These are phyloP conservation scores for Aethina tumida DNA, from an alignment of 1,140 invertebrate genomes.

Conservation along the genomic window DNA sequence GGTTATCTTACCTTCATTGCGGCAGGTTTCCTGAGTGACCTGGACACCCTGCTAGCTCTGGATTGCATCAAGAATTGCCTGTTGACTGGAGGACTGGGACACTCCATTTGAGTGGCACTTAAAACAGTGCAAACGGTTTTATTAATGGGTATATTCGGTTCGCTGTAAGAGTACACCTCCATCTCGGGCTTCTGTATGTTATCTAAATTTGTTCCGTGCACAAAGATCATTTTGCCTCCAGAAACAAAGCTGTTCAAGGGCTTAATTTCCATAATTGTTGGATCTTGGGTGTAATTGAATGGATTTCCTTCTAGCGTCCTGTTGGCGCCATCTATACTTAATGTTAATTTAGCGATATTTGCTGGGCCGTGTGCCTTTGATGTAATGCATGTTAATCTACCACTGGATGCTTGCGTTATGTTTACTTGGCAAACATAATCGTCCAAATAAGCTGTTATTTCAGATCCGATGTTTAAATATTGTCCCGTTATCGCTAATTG, in stretches of 20 bases:
- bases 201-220: slow-evolving; percentile 84
- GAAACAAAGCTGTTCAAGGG: slow-evolving; percentile 78
- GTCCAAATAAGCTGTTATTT: slow-evolving; percentile 78
- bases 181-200: slow-evolving; percentile 87
- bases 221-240: slow-evolving; percentile 86
- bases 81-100: slow-evolving; percentile 80
- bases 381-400: slow-evolving; percentile 77
- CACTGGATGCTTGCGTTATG: slow-evolving; percentile 78
- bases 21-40: slow-evolving; percentile 33
- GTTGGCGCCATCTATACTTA: slow-evolving; percentile 78
- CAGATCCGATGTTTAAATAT: slow-evolving; percentile 89
- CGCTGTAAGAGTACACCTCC: slow-evolving; percentile 65
- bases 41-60: slow-evolving; percentile 18
- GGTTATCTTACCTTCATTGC: slow-evolving; percentile 28
- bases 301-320: slow-evolving; percentile 57
- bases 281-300: slow-evolving; percentile 86
- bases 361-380: slow-evolving; percentile 52
- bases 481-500: slow-evolving; percentile 81
- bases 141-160: slow-evolving; percentile 57
- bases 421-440: slow-evolving; percentile 82
- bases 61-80: slow-evolving; percentile 30
- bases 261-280: slow-evolving; percentile 88
- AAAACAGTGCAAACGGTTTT: slow-evolving; percentile 75
- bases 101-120: slow-evolving; percentile 88
- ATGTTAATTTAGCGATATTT: slow-evolving; percentile 52